Base-by-base conservation (phyloP, 2,888 invertebrate species). In the Hyles lineata region DNA sequence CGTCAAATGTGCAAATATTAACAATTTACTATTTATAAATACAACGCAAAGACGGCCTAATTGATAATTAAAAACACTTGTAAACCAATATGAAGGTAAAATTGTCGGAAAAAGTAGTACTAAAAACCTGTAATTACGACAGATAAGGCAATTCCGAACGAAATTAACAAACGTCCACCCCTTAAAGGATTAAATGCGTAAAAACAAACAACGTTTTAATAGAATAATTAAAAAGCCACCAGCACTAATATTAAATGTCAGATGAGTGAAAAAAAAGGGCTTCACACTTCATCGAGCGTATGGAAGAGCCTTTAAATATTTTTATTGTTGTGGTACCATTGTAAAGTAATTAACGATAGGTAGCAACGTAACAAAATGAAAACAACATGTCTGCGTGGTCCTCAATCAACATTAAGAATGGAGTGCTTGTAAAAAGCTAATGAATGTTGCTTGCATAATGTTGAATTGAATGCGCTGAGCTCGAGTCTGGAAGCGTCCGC, bases 401-500 rank as follows among this genome's bases (percentile, higher is more conserved):
- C 76, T 69, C 74, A 72, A 79, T 78, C 75, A 76, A 74, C 76
- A 81, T 81, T 79, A 79, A 80, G 78, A 75, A 77, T 71, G 76
- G 72, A 25, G 74, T 74, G 74, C 67, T 72, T 72, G 76, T 83
- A 87, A 87, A 87, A 87, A 87, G 76, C 75, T 80, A 80, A 84
- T 82, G 79, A 81, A 77, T 80, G 83, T 77, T 79, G 79, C 79
- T 80, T 83, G 80, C 74, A 83, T 83, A 83, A 85, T 83, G 82
- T 83, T 81, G 76, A 83, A 84, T 82, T 81, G 82, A 84, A 83
- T 80, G 82, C 76, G 77, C 74, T 75, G 72, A 70, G 75, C 63
- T 73, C 55, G 74, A 76, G 73, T 75, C 76, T 71, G 77, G 74
- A 79, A 77, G 80, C 81, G 84, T 82, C 72, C 75, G 71, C 62